These are phyloP conservation scores for Capitella teleta DNA, from an alignment of 1,140 invertebrate genomes.

Conservation along the genomic window DNA sequence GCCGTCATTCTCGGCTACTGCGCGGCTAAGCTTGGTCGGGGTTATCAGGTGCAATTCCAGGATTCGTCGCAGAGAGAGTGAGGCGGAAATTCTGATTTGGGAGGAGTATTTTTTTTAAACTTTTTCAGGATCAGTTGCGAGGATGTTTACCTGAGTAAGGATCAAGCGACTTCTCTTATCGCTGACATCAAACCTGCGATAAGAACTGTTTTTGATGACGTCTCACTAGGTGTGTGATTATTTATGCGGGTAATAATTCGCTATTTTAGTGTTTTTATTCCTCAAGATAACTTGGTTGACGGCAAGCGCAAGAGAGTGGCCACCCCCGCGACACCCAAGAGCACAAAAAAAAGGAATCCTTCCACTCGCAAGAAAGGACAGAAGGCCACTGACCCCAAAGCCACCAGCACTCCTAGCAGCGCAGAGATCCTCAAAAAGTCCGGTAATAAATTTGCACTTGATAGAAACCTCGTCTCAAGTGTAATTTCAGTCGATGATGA, in stretches of 20 bases:
- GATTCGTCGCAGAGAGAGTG: neutral
- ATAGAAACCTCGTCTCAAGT: too few relatives aligned
- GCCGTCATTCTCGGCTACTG: constrained; percentile 20
- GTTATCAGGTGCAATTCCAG: constrained; percentile 11
- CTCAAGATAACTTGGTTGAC: constrained; percentile 23
- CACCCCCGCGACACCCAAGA: constrained; percentile 2
- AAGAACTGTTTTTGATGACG: too few relatives aligned
- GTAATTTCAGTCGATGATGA: too few relatives aligned
- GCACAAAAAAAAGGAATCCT: neutral
- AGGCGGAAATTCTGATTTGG: neutral
- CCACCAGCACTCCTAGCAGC: too few relatives aligned
- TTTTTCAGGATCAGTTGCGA: constrained; percentile 12
- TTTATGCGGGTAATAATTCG: too few relatives aligned
- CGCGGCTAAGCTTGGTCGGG: constrained; percentile 2
- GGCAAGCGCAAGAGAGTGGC: constrained; percentile 15
- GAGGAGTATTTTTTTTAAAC: neutral
- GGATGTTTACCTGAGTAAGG: constrained; percentile 27
- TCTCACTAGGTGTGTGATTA: too few relatives aligned
- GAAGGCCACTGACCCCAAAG: neutral
- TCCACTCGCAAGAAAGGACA: neutral
- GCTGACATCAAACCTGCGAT: neutral
- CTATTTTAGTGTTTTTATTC: too few relatives aligned
- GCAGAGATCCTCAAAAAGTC: too few relatives aligned
- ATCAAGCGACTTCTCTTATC: neutral
- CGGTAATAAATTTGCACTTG: too few relatives aligned